Conservation (phyloP, 2,888 invertebrate genomes). For the Peribatodes rhomboidaria region DNA sequence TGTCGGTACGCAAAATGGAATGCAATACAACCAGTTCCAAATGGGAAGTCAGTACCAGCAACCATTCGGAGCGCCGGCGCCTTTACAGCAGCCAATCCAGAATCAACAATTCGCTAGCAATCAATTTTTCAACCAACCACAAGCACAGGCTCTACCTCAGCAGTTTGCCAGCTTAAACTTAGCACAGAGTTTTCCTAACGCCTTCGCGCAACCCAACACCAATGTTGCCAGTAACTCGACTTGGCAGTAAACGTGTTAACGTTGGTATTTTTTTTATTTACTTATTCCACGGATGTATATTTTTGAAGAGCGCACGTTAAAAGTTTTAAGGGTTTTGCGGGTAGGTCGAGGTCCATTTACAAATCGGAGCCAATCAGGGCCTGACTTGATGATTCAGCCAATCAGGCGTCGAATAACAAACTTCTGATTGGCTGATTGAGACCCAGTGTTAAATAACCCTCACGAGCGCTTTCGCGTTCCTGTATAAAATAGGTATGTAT, state of each 20-base stretch:
- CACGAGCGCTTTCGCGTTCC: conserved; percentile 19
- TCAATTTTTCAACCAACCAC: conserved; percentile 63
- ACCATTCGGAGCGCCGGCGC: conserved; percentile 40
- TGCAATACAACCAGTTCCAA: conserved; percentile 74
- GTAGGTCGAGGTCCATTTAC: background rate
- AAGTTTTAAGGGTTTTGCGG: conserved; percentile 6
- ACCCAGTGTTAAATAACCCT: background rate
- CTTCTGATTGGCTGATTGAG: conserved; percentile 10
- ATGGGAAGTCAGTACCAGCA: conserved; percentile 64
- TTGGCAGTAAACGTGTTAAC: conserved; percentile 69
- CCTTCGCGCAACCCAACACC: conserved; percentile 71
- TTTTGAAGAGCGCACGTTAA: conserved; percentile 36
- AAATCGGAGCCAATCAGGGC: conserved; percentile 1
- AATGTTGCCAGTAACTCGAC: conserved; percentile 79
- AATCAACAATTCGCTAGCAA: conserved; percentile 53
- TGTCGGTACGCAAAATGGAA: conserved; percentile 47
- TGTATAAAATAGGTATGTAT: conserved; percentile 22
- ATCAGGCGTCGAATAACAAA: conserved; percentile 4
- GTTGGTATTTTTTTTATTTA: conserved; percentile 40
- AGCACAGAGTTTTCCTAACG: conserved; percentile 77
- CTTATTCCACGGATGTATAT: conserved; percentile 37
- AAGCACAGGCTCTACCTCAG: conserved; percentile 64
- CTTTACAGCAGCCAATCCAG: conserved; percentile 58
- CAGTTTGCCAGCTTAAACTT: conserved; percentile 76
- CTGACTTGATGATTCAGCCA: conserved; percentile 5